These are phyloP conservation scores for Gallirallus australis DNA, from an alignment of 2,797 vertebrate genomes.

Conservation along the genomic window DNA sequence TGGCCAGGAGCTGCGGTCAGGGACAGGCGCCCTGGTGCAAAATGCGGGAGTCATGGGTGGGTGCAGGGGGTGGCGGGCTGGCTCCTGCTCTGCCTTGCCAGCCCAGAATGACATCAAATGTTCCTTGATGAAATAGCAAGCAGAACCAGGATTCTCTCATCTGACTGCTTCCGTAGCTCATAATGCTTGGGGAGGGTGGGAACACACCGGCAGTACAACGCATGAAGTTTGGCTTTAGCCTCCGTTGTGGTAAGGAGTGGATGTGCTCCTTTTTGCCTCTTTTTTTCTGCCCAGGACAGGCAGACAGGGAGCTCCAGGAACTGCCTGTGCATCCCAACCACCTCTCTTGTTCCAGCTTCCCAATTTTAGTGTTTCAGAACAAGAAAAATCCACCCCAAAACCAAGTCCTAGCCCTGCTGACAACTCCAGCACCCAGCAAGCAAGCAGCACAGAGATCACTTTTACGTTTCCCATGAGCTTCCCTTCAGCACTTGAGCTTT, in stretches of 20 bases:
- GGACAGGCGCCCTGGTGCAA: neutral
- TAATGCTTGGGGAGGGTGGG: rapidly evolving
- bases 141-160: rapidly evolving
- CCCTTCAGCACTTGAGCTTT: neutral
- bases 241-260: neutral
- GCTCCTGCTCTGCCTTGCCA: neutral
- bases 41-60: rapidly evolving
- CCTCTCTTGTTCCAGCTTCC: neutral
- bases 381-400: too few relatives aligned
- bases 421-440: neutral
- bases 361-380: rapidly evolving
- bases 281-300: neutral
- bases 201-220: rapidly evolving
- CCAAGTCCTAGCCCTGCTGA: neutral
- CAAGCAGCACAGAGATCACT: neutral
- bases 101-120: rapidly evolving
- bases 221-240: neutral
- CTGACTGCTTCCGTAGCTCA: rapidly evolving
- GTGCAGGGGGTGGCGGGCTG: neutral
- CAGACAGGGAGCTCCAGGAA: neutral
- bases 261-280: rapidly evolving
- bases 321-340: rapidly evolving
- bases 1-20: neutral
- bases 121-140: rapidly evolving
- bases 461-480: neutral